A percentile compares a stretch with the other conserved stretches of the same genome.
These are phyloP conservation scores for Eupeodes luniger DNA, from an alignment of 2,888 invertebrate genomes.

Conservation along the genomic window DNA sequence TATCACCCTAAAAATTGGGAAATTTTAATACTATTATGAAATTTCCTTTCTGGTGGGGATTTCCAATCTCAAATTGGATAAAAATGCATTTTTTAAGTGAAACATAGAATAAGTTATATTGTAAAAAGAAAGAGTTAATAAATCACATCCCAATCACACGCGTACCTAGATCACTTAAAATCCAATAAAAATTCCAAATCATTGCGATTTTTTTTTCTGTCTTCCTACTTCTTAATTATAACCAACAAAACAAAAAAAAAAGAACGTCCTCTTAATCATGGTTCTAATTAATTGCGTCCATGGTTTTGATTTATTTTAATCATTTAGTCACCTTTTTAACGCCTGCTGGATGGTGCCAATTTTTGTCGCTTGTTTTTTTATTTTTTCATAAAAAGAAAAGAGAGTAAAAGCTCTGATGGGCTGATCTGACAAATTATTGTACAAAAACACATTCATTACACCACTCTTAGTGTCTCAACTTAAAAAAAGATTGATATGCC, in stretches of 20 bases:
- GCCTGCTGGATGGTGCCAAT: background rate
- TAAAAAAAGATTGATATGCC: conserved; percentile 37
- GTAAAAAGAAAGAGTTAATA: no score
- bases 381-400: background rate
- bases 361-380: background rate
- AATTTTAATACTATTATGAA: no score
- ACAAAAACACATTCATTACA: conserved; percentile 50
- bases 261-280: conserved; percentile 39
- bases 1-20: no score
- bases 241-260: background rate
- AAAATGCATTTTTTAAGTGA: no score
- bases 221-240: conserved; percentile 13
- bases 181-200: background rate
- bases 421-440: conserved; percentile 14
- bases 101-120: no score
- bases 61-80: no score
- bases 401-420: background rate
- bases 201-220: background rate
- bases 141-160: background rate
- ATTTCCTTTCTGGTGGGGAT: no score
- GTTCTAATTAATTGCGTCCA: conserved; percentile 38
- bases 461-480: conserved; percentile 46
- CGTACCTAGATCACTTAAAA: background rate
- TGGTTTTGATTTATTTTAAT: conserved; percentile 57
- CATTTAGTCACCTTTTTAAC: conserved; percentile 41